Conservation (phyloP, 2,113 vertebrate species). For the Phainopepla nitens region DNA sequence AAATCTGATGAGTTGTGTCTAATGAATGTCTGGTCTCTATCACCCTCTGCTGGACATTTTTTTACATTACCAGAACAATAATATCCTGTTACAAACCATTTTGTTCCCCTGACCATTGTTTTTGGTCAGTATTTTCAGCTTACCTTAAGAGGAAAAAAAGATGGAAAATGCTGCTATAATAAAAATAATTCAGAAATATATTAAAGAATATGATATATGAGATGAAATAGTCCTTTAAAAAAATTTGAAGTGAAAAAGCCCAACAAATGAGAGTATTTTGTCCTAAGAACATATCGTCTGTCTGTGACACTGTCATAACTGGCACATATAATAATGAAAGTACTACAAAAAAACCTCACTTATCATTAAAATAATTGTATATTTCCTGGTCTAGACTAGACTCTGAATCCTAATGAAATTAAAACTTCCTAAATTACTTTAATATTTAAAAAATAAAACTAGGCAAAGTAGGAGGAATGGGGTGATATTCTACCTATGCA, state of each 20-base stretch:
- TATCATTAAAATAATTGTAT: neutral
- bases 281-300: neutral
- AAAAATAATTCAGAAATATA: neutral
- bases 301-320: neutral
- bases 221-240: neutral
- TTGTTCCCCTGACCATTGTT: neutral
- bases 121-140: neutral
- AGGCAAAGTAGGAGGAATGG: neutral
- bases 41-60: slow-evolving; percentile 46
- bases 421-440: neutral
- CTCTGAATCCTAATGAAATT: neutral
- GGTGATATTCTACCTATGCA: neutral
- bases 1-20: neutral
- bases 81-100: neutral
- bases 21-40: neutral
- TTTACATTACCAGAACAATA: neutral
- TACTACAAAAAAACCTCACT: neutral
- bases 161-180: neutral
- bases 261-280: neutral
- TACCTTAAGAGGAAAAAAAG: neutral
- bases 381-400: neutral
- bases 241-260: neutral
- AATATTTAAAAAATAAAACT: neutral
- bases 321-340: neutral
- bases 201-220: neutral